These are phyloP conservation scores for Ectropis grisescens DNA, from an alignment of 1,140 invertebrate genomes.

Conservation along the genomic window DNA sequence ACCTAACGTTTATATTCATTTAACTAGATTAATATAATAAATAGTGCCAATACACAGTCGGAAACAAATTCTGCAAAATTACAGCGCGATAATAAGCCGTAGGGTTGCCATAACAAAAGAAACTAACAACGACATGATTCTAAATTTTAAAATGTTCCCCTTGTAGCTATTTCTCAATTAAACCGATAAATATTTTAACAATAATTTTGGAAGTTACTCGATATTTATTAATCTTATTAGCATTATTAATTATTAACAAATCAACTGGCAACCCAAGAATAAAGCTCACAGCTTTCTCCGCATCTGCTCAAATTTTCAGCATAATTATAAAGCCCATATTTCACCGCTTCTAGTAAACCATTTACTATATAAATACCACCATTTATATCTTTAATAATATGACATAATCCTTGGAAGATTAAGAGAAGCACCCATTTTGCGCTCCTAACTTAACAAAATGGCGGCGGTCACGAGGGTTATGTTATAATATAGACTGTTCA, in stretches of 20 bases:
- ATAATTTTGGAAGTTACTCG: too few relatives aligned
- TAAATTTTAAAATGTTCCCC: too few relatives aligned
- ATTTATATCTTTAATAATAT: conserved; percentile 38
- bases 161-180: too few relatives aligned
- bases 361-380: conserved; percentile 31
- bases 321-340: conserved; percentile 28
- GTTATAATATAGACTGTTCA: conserved; percentile 60
- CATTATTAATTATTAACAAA: conserved; percentile 1
- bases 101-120: too few relatives aligned
- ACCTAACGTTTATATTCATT: too few relatives aligned
- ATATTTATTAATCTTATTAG: too few relatives aligned
- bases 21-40: too few relatives aligned
- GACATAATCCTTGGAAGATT: conserved; percentile 27
- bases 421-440: conserved; percentile 14
- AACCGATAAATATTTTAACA: too few relatives aligned
- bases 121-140: too few relatives aligned
- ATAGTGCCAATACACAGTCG: too few relatives aligned
- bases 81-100: too few relatives aligned
- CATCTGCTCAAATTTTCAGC: conserved; percentile 56
- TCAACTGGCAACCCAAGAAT: conserved; percentile 39
- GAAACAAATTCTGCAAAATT: too few relatives aligned
- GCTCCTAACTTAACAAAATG: conserved; percentile 22
- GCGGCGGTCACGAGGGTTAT: conserved; percentile 32
- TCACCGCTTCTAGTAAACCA: conserved; percentile 51
- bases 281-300: conserved; percentile 62